Conservation (phyloP, 1,140 invertebrate species). For the Ceratitis capitata region DNA sequence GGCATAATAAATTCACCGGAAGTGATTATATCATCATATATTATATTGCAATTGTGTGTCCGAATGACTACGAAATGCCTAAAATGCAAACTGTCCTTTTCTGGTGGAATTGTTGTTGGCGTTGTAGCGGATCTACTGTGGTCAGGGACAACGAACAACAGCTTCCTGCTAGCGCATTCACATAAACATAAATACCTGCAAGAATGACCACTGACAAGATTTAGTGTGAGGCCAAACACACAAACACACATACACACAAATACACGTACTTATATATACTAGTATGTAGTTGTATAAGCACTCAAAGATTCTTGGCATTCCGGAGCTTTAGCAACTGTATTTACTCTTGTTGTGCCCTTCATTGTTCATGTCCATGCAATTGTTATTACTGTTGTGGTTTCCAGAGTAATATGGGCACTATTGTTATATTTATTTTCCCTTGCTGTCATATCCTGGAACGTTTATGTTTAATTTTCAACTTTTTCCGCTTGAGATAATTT, state of each 20-base stretch:
- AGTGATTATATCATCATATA: constrained; percentile 45
- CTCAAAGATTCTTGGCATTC: not conserved
- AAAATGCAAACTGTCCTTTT: not conserved
- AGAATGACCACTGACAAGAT: too few species aligned
- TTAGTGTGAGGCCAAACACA: too few species aligned
- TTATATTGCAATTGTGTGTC: constrained; percentile 23
- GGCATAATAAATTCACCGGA: constrained; percentile 41
- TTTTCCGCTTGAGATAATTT: constrained; percentile 63
- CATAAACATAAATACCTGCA: not conserved
- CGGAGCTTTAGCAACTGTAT: not conserved
- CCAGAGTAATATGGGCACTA: not conserved
- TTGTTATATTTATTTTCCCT: constrained; percentile 17
- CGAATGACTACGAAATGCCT: constrained; percentile 17
- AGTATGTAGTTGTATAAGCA: not conserved
- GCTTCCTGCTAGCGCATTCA: not conserved
- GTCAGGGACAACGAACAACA: constrained; percentile 8
- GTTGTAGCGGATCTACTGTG: not conserved
- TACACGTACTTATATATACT: not conserved
- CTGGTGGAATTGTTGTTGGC: not conserved
- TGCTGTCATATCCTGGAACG: constrained; percentile 56
- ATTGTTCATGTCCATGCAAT: not conserved
- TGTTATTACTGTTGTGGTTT: constrained; percentile 3
- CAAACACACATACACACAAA: not conserved
- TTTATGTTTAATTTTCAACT: constrained; percentile 65
- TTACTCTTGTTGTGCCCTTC: not conserved